These are phyloP conservation scores for Lophura swinhoii DNA, from an alignment of 2,797 vertebrate species.

Conservation along the genomic window DNA sequence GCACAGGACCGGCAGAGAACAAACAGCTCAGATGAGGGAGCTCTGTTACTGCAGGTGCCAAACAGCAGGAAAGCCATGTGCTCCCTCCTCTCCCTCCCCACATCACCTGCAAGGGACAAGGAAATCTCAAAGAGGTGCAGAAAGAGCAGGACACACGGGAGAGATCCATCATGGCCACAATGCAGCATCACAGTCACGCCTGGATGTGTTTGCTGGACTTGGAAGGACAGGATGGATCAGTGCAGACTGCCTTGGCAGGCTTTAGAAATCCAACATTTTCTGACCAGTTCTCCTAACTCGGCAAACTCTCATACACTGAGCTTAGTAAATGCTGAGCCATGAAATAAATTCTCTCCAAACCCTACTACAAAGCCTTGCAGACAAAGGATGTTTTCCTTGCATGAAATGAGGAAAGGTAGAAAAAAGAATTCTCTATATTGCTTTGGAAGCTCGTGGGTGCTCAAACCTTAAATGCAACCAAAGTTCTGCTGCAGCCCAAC, in stretches of 20 bases:
- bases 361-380: not conserved
- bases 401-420: rapidly evolving
- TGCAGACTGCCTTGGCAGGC: rapidly evolving
- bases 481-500: not conserved
- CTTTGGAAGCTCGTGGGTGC: not conserved
- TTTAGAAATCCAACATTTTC: rapidly evolving
- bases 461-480: not conserved
- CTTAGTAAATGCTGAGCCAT: not conserved
- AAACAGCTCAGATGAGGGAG: not conserved
- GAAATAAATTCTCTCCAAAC: not conserved
- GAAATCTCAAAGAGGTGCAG: rapidly evolving
- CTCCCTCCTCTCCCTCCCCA: not conserved
- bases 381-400: rapidly evolving
- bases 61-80: not conserved
- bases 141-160: not conserved
- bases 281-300: not conserved
- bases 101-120: rapidly evolving
- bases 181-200: rapidly evolving
- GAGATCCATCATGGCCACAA: not conserved
- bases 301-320: rapidly evolving
- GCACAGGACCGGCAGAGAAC: rapidly evolving
- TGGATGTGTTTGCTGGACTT: rapidly evolving
- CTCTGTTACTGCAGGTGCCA: not conserved
- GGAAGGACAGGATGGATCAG: not conserved
- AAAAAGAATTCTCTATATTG: not conserved